Evolutionary conservation across 1,140 invertebrate genomes (phyloP).

Genomic region (Formica exsecta): DNA sequence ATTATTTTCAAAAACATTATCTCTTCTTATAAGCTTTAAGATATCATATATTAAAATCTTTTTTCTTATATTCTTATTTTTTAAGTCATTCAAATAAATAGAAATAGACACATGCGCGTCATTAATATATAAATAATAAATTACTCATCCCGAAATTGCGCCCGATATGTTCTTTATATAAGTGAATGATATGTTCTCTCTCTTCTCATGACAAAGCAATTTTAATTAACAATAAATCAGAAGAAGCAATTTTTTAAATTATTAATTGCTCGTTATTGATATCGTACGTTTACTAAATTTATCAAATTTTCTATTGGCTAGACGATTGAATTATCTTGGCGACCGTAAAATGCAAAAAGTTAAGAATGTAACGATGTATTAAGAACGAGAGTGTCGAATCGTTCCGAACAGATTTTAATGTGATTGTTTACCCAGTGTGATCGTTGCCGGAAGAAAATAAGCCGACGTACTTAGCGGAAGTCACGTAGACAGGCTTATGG

Average conservation of each 20-base stretch:
- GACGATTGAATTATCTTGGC: constrained; percentile 33
- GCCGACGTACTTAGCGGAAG: constrained; percentile 78
- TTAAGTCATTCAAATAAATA: too few species aligned
- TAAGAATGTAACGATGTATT: neutral
- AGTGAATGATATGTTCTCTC: neutral
- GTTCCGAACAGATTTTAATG: constrained; percentile 65
- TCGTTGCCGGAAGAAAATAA: constrained; percentile 79
- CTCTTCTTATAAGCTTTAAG: too few species aligned
- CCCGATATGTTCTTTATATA: neutral
- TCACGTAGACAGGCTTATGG: constrained; percentile 82
- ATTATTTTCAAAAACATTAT: too few species aligned
- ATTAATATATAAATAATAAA: constrained; percentile 4
- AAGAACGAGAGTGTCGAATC: constrained; percentile 17
- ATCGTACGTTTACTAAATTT: neutral
- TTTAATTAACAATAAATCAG: constrained; percentile 5
- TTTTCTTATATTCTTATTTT: too few species aligned
- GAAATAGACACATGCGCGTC: too few species aligned
- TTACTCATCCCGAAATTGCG: neutral
- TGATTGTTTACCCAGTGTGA: constrained; percentile 62
- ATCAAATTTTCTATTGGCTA: neutral
- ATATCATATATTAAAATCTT: too few species aligned
- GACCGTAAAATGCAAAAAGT: constrained; percentile 12
- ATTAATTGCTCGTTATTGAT: neutral
- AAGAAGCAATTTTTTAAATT: neutral
- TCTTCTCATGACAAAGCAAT: too few species aligned